phyloP scores from a whole-genome alignment of 2,888 invertebrate genomes.

The Thymelicus lineola region DNA sequence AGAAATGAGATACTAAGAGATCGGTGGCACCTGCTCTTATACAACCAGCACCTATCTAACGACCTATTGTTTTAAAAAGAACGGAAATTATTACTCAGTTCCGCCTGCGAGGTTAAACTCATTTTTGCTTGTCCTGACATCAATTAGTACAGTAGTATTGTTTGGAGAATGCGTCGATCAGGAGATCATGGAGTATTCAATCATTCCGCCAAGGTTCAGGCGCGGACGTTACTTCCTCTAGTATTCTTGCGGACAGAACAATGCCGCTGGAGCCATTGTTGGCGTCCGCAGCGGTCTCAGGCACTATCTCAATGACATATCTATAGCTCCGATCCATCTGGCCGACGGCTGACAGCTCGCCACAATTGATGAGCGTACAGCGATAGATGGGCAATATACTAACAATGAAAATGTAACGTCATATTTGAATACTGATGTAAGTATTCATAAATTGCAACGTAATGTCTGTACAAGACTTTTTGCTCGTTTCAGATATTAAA shows the following conservation, averaged over 20 bases:
- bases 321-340: conserved; percentile 59
- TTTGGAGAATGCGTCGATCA: conserved; percentile 46
- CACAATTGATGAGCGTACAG: conserved; percentile 34
- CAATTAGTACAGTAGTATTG: conserved; percentile 47
- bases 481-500: conserved; percentile 16
- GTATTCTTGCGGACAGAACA: conserved; percentile 78
- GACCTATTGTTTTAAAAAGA: conserved; percentile 59
- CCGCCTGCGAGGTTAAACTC: conserved; percentile 63
- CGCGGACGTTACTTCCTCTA: conserved; percentile 72
- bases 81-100: conserved; percentile 59
- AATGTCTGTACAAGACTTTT: conserved; percentile 19
- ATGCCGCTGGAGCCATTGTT: conserved; percentile 72
- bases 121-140: conserved; percentile 46
- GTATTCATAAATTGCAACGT: conserved; percentile 31
- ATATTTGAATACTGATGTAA: conserved; percentile 1
- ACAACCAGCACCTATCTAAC: conserved; percentile 52
- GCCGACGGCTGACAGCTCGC: conserved; percentile 29
- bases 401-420: conserved; percentile 15
- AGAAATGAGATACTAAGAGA: conserved; percentile 44
- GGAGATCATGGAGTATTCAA: conserved; percentile 46
- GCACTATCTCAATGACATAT: conserved; percentile 80
- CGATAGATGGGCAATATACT: conserved; percentile 30
- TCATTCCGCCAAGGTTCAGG: conserved; percentile 69
- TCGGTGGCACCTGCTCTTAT: conserved; percentile 49
- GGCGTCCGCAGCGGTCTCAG: conserved; percentile 55